phyloP scores from a whole-genome alignment of 2,797 vertebrate species.

The Lycodopsis pacificus region DNA sequence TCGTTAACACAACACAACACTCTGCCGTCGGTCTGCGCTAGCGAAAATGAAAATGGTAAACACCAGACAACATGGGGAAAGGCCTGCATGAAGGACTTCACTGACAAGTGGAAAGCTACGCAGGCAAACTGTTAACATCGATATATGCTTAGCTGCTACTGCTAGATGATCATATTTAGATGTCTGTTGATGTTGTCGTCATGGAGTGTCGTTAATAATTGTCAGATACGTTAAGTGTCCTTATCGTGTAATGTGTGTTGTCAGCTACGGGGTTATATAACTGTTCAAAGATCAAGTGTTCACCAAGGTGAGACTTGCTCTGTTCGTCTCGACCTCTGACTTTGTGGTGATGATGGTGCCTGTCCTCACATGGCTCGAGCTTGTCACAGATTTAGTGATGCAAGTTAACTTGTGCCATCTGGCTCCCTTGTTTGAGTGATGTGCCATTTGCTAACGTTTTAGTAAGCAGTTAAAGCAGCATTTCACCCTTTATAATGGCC shows the following conservation, averaged over 20 bases:
- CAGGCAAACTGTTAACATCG: constrained; percentile 3
- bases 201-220: constrained; percentile 35
- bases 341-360: not conserved
- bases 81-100: constrained; percentile 55
- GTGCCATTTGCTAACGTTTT: not conserved
- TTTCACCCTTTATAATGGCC: not conserved
- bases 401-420: constrained; percentile 1
- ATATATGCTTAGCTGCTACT: not conserved
- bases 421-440: not conserved
- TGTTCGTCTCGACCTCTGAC: not conserved
- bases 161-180: not conserved
- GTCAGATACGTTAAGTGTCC: constrained; percentile 18
- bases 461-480: not conserved
- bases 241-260: not conserved
- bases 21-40: constrained; percentile 46
- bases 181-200: constrained; percentile 11
- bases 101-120: constrained; percentile 36
- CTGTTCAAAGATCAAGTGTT: constrained; percentile 41
- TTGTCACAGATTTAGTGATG: constrained; percentile 13
- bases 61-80: constrained; percentile 37
- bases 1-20: constrained; percentile 43
- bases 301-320: constrained; percentile 18
- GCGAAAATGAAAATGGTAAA: constrained; percentile 62
- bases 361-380: constrained; percentile 6
- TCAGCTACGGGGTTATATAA: constrained; percentile 27